Evolutionary conservation across 2,797 vertebrate genomes (phyloP).

Genomic region (Pipistrellus nathusii): DNA sequence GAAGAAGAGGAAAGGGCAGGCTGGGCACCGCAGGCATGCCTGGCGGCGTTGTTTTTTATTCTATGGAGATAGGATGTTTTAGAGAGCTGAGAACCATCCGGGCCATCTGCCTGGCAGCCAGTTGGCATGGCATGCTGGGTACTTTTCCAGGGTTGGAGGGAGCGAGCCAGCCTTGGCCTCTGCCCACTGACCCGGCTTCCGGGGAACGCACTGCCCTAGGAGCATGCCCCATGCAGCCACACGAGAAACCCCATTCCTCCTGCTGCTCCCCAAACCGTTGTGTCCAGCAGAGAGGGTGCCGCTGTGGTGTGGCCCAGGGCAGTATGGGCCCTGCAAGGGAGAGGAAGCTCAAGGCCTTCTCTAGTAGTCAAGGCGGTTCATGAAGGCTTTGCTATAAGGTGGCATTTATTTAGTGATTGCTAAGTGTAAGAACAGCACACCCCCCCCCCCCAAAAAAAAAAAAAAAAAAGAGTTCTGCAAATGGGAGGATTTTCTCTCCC

Average conservation of each 20-base stretch:
- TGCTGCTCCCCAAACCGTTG: neutral
- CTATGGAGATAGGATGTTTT: slow-evolving; percentile 51
- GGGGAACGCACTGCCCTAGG: slow-evolving; percentile 26
- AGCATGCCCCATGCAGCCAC: neutral
- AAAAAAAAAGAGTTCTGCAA: neutral
- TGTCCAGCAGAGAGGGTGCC: neutral
- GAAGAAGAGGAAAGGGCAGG: slow-evolving; percentile 49
- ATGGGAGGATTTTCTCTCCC: neutral
- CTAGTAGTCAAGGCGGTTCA: neutral
- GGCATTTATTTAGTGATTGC: neutral
- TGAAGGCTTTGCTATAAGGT: neutral
- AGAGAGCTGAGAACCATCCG: neutral
- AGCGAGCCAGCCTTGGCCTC: neutral
- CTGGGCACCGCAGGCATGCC: slow-evolving; percentile 8
- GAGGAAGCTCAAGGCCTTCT: neutral
- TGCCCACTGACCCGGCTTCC: slow-evolving; percentile 53
- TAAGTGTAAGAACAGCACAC: neutral
- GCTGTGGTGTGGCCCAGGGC: neutral
- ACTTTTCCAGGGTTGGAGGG: slow-evolving; percentile 80
- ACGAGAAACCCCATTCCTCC: slow-evolving; percentile 24
- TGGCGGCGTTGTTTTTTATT: slow-evolving; percentile 66
- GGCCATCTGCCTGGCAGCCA: slow-evolving; percentile 52
- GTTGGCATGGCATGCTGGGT: slow-evolving; percentile 23
- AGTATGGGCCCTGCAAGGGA: neutral
- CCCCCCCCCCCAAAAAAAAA: neutral